Conservation (phyloP, 2,797 vertebrate genomes). For the Dermochelys coriacea region DNA sequence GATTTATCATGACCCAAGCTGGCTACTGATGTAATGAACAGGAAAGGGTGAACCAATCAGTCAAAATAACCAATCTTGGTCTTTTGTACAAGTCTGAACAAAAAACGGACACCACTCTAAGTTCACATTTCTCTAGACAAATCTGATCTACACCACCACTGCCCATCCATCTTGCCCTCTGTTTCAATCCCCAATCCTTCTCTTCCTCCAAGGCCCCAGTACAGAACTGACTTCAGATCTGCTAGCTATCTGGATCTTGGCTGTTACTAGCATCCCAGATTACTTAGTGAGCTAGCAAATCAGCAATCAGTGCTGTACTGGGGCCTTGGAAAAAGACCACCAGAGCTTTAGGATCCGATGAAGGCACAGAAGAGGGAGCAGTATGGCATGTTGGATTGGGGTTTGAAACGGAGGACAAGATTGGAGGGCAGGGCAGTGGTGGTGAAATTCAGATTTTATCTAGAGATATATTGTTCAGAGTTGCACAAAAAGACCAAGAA, state of each 20-base stretch:
- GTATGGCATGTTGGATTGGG: not conserved
- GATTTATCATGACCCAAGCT: not conserved
- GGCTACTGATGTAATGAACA: not conserved
- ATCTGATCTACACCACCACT: not conserved
- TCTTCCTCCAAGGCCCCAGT: not conserved
- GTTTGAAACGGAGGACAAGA: not conserved
- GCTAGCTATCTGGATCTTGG: not conserved
- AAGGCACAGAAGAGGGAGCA: not conserved
- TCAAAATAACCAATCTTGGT: rapidly evolving
- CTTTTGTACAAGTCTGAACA: not conserved
- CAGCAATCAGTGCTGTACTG: not conserved
- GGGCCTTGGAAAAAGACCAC: not conserved
- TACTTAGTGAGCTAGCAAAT: not conserved
- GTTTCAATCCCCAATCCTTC: not conserved
- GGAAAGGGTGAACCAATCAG: rapidly evolving
- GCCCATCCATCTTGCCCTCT: not conserved
- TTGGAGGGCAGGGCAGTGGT: not conserved
- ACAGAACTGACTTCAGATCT: not conserved
- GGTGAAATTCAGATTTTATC: not conserved
- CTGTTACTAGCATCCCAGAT: not conserved
- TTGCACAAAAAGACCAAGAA: not conserved
- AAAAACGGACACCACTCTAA: not conserved
- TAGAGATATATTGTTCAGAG: not conserved
- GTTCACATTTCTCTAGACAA: rapidly evolving
- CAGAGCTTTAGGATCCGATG: not conserved